phyloP scores from a whole-genome alignment of 92 coral and sea anemone species.

The Heteractis magnifica region DNA sequence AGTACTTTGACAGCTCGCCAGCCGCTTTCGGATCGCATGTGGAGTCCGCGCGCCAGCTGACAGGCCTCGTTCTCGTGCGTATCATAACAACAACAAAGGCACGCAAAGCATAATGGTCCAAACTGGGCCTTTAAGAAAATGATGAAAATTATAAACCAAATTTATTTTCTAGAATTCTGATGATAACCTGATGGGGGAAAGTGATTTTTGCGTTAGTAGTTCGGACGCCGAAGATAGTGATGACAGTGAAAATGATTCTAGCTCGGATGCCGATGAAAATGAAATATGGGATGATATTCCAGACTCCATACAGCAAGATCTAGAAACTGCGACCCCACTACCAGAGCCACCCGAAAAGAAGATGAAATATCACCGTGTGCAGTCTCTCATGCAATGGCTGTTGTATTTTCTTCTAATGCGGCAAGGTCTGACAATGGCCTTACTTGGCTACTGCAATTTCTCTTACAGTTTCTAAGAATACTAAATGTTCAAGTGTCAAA shows the following conservation, averaged over 20 bases:
- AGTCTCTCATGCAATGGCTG: conserved; percentile 35
- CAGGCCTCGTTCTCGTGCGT: too few species aligned
- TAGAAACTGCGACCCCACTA: conserved; percentile 33
- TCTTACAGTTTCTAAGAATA: conserved; percentile 36
- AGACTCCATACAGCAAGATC: conserved; percentile 25
- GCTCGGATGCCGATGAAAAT: conserved; percentile 20
- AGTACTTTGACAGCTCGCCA: too few species aligned
- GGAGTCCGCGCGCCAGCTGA: too few species aligned
- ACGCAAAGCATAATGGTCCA: too few species aligned
- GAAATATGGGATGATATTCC: conserved; percentile 34
- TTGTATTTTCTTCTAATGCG: conserved; percentile 41
- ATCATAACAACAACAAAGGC: too few species aligned
- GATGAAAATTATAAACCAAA: not conserved
- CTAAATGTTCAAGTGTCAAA: conserved; percentile 26
- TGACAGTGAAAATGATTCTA: not conserved
- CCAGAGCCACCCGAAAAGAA: conserved; percentile 30
- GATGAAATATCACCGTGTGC: conserved; percentile 20
- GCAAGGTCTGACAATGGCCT: conserved; percentile 45
- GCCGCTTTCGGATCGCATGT: too few species aligned
- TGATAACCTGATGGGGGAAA: not conserved
- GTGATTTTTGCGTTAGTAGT: conserved; percentile 4
- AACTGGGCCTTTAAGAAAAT: too few species aligned
- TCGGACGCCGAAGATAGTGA: not conserved
- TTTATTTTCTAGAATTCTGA: not conserved
- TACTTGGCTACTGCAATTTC: conserved; percentile 42